These are phyloP conservation scores for Pseudococcus longispinus DNA, from an alignment of 2,888 invertebrate genomes.

Conservation along the genomic window DNA sequence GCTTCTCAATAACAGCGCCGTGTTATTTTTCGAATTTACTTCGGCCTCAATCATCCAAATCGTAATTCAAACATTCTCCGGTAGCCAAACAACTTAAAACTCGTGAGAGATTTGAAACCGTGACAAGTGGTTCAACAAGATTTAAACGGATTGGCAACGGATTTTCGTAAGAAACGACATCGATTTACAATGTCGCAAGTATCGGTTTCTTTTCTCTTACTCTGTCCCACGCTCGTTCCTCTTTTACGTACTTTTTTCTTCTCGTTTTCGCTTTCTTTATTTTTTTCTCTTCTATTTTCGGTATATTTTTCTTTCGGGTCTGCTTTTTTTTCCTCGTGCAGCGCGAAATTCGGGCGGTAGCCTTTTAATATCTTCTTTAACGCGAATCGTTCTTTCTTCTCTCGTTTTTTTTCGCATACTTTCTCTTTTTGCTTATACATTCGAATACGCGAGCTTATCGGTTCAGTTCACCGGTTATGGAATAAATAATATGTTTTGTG, in stretches of 20 bases:
- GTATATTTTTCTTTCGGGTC: conserved; percentile 5
- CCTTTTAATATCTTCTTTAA: conserved; percentile 30
- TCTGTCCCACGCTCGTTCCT: not conserved
- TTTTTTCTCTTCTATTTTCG: not conserved
- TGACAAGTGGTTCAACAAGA: conserved; percentile 37
- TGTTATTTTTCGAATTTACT: conserved; percentile 43
- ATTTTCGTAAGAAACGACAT: conserved; percentile 30
- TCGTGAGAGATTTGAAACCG: conserved; percentile 27
- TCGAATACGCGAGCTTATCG: conserved; percentile 1
- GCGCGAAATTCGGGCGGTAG: not conserved
- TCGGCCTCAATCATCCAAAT: conserved; percentile 44
- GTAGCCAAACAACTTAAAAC: conserved; percentile 43
- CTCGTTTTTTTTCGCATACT: not conserved
- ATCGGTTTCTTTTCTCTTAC: conserved; percentile 10
- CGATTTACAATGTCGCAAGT: conserved; percentile 32
- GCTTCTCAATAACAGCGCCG: conserved; percentile 16
- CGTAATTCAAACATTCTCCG: conserved; percentile 40
- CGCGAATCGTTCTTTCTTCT: not conserved
- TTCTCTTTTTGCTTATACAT: not conserved
- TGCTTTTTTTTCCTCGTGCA: not conserved
- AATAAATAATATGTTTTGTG: conserved; percentile 23
- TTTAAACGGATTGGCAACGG: conserved; percentile 39
- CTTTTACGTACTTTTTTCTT: not conserved
- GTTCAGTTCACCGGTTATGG: conserved; percentile 26
- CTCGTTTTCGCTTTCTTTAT: not conserved